Base-by-base conservation (phyloP, 2,888 invertebrate species). In the Daptonema setosum region DNA sequence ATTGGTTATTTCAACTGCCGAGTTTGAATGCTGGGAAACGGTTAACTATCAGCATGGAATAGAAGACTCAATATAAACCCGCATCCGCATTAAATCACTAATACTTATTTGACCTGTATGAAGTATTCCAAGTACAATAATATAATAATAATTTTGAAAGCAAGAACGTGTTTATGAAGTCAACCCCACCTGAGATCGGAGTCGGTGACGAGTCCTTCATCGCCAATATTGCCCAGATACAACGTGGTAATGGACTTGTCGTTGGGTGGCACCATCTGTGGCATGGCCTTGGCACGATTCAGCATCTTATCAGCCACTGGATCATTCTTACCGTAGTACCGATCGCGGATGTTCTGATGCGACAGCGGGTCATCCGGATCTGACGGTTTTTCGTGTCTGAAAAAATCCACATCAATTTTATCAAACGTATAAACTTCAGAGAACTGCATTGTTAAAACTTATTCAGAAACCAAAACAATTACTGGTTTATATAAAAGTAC, bases 281-380 rank as follows among this genome's bases (percentile, higher is more conserved):
- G 97, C 81, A 95, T 83, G 0, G 87, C 85, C 8, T 30, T 35
- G 0, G 88, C 87, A 59, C 88, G 76, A 57, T 84, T 81, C 77
- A 93, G 79, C 60, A 91, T 71, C 71, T 91, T 91, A 66, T 90
- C 87, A 1, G 91, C 91, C 1, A 93, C 91, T 0, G 91, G 91
- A 74, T 91, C 91, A 73, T 91, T 88, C 0, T 84, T 81, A 58
- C 91, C 91, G 71, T 90, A 90, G 71, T 87, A 91, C 67, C 82
- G 78, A 74, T 87, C 87, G 69, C 85, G 86, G 62, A 91, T 90
- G 70, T 91, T 93, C 71, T 91, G 91, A 74, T 90, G 87, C 35
- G 88, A 86, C 48, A 91, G 74, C 1, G 91, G 91, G 76, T 91
- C 91, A 74, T 91, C 91, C 24, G 91, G 90, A 74, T 93, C 91